Percentiles rank a stretch among this genome's conserved stretches.
These are phyloP conservation scores for Laothoe populi DNA, from an alignment of 2,888 invertebrate species.

Conservation along the genomic window DNA sequence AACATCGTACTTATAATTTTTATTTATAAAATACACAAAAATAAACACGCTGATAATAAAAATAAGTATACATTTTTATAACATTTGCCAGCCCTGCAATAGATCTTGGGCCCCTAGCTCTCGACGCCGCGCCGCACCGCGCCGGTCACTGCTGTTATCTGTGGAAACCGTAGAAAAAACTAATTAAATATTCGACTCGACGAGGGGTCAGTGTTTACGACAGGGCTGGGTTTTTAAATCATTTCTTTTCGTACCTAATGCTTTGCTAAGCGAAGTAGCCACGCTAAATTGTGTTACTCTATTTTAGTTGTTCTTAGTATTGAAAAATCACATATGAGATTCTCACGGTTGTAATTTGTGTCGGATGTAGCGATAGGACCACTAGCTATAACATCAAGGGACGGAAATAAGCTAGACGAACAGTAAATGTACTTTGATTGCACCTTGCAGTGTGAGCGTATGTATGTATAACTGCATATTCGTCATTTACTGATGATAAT, in stretches of 20 bases:
- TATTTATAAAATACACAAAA: too few species aligned
- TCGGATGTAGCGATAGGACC: too few species aligned
- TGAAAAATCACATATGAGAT: too few species aligned
- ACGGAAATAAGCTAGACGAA: too few species aligned
- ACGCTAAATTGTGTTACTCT: slow-evolving; percentile 25
- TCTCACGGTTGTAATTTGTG: too few species aligned
- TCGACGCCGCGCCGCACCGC: slow-evolving; percentile 37
- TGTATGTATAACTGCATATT: too few species aligned
- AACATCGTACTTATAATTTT: too few species aligned
- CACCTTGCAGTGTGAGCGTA: too few species aligned
- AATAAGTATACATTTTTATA: slow-evolving; percentile 2
- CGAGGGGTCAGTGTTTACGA: slow-evolving; percentile 54
- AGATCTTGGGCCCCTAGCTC: slow-evolving; percentile 58
- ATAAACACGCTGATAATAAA: not conserved
- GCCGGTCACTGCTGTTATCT: slow-evolving; percentile 71
- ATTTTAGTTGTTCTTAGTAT: slow-evolving; percentile 6
- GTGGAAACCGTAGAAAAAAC: slow-evolving; percentile 72
- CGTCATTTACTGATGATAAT: too few species aligned
- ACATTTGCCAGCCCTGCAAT: slow-evolving; percentile 57
- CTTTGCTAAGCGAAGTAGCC: not conserved
- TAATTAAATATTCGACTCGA: slow-evolving; percentile 72
- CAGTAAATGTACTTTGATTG: too few species aligned
- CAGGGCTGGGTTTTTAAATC: slow-evolving; percentile 26
- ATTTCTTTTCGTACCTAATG: slow-evolving; percentile 15
- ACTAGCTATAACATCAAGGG: too few species aligned